Evolutionary conservation across 2,797 vertebrate genomes (phyloP).

Genomic region (Jordanella pulchra): DNA sequence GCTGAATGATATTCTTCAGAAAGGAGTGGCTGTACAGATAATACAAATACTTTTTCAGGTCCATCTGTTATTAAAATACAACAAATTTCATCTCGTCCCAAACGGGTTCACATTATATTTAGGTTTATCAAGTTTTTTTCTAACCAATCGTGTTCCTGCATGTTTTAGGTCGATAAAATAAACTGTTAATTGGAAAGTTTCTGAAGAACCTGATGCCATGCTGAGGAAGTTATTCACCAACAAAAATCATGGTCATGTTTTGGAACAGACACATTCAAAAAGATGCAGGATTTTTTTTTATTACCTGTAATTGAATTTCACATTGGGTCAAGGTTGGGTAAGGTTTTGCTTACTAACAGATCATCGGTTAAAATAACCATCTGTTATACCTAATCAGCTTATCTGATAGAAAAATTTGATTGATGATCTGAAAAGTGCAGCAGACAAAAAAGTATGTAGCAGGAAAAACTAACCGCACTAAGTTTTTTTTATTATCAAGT

Average conservation of each 20-base stretch:
- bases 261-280: too few relatives aligned
- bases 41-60: too few relatives aligned
- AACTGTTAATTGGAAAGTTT: background rate
- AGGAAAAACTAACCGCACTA: background rate
- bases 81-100: too few relatives aligned
- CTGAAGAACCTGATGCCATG: background rate
- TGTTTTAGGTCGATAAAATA: background rate
- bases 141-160: too few relatives aligned
- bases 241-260: too few relatives aligned
- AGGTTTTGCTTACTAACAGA: background rate
- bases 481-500: background rate
- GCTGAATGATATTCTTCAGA: too few relatives aligned
- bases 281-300: background rate
- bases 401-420: background rate
- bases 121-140: too few relatives aligned
- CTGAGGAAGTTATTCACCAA: too few relatives aligned
- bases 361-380: background rate
- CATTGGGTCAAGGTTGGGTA: background rate
- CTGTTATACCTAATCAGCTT: background rate
- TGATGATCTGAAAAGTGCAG: background rate
- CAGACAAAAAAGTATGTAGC: background rate
- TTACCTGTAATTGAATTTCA: background rate
- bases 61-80: too few relatives aligned
- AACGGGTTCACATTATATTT: too few relatives aligned
- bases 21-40: too few relatives aligned